Conservation (phyloP, 2,888 invertebrate genomes). For the Resseliella maxima region DNA sequence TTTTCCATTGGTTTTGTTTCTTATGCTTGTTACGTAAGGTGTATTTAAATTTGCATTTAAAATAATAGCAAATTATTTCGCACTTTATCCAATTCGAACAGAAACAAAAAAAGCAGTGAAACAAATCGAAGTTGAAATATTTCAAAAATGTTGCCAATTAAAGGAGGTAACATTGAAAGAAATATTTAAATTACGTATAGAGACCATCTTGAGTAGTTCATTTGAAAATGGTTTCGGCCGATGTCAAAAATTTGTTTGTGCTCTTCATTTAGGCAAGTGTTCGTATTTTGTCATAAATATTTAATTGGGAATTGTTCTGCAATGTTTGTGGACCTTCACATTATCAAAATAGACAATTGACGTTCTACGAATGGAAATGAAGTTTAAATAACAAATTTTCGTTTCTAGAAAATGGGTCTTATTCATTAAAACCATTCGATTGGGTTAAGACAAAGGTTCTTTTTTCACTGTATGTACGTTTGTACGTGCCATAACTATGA, state of each 20-base stretch:
- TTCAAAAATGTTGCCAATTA: not conserved
- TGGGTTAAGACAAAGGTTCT: not conserved
- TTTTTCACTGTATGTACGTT: too few relatives aligned
- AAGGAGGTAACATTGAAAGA: too few relatives aligned
- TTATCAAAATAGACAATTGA: conserved; percentile 21
- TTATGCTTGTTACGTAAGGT: not conserved
- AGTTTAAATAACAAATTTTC: conserved; percentile 2
- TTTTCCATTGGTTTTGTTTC: not conserved
- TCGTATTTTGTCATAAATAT: conserved; percentile 7
- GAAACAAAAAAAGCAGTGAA: not conserved
- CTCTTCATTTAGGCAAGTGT: not conserved
- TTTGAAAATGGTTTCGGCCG: not conserved
- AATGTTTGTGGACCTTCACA: conserved; percentile 13
- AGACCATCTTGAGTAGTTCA: too few relatives aligned
- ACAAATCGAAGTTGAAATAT: not conserved
- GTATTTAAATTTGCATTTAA: not conserved
- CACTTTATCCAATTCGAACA: not conserved
- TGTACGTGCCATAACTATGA: conserved; percentile 1
- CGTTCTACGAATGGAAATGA: conserved; percentile 26
- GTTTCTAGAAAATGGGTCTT: not conserved
- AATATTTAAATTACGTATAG: too few relatives aligned
- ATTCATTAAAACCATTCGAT: conserved; percentile 17
- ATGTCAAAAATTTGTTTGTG: not conserved
- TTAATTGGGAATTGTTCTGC: conserved; percentile 44
- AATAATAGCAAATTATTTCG: not conserved